These are phyloP conservation scores for Drosophila hamatofila DNA, from an alignment of 2,888 invertebrate genomes.

Conservation along the genomic window DNA sequence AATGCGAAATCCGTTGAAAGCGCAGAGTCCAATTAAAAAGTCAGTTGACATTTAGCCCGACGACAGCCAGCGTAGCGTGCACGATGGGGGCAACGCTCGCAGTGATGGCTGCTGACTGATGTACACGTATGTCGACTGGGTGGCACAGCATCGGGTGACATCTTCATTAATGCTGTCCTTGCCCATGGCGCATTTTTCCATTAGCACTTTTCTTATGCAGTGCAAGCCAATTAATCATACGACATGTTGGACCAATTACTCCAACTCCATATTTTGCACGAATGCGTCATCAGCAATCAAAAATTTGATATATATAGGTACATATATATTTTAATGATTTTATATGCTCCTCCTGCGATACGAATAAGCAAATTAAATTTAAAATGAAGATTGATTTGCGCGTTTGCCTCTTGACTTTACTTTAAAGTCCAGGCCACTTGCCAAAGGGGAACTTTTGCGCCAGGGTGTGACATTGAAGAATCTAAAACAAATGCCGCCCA, in stretches of 20 bases:
- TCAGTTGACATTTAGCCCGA: slow-evolving; percentile 41
- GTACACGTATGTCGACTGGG: background rate
- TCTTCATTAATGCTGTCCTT: slow-evolving; percentile 33
- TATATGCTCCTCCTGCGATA: slow-evolving; percentile 32
- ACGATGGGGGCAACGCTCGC: background rate
- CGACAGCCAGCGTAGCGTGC: slow-evolving; percentile 19
- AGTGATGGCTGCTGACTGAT: background rate
- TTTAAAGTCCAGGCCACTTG: slow-evolving; percentile 33
- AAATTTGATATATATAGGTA: background rate
- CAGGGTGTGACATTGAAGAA: slow-evolving; percentile 48
- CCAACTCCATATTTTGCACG: slow-evolving; percentile 7
- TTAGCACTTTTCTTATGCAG: slow-evolving; percentile 23
- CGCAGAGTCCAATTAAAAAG: slow-evolving; percentile 58
- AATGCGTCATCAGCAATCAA: slow-evolving; percentile 7
- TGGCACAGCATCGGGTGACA: slow-evolving; percentile 10
- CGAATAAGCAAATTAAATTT: slow-evolving; percentile 71
- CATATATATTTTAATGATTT: slow-evolving; percentile 7
- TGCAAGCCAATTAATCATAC: slow-evolving; percentile 49
- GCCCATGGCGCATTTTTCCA: slow-evolving; percentile 18
- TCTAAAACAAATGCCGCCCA: slow-evolving; percentile 68
- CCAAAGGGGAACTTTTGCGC: slow-evolving; percentile 20
- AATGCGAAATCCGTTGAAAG: slow-evolving; percentile 20
- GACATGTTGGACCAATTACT: slow-evolving; percentile 16
- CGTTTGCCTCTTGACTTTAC: slow-evolving; percentile 42
- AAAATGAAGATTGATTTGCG: slow-evolving; percentile 80